Conservation (phyloP, 2,888 invertebrate species). For the Apamea anceps region DNA sequence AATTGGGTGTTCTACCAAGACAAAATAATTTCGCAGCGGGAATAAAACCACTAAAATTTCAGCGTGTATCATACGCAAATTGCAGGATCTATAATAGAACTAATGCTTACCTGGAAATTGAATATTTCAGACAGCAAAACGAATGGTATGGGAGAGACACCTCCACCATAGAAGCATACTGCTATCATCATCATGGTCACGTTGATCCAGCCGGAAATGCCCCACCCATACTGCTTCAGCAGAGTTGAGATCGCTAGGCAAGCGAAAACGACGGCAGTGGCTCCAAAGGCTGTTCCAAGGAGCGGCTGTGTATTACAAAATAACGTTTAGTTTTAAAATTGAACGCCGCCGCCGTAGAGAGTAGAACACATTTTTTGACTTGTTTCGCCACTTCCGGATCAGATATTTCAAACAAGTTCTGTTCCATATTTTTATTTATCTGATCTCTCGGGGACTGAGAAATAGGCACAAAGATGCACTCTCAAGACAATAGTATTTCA, state of each 20-base stretch:
- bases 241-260: constrained; percentile 66
- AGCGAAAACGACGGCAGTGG: constrained; percentile 64
- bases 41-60: not conserved
- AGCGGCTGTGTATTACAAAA: constrained; percentile 65
- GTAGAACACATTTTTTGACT: not conserved
- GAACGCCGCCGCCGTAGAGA: accelerated
- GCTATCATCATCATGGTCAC: constrained; percentile 66
- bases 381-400: not conserved
- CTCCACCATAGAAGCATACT: constrained; percentile 72
- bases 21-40: not conserved
- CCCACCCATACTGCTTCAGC: constrained; percentile 62
- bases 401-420: not conserved
- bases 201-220: constrained; percentile 73
- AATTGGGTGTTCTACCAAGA: not conserved
- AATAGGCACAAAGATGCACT: not conserved
- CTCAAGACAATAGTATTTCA: not conserved
- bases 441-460: not conserved
- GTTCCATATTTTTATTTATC: not conserved
- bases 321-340: not conserved
- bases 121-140: constrained; percentile 79
- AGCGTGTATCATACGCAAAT: not conserved
- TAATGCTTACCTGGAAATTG: constrained; percentile 75
- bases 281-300: constrained; percentile 61
- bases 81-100: not conserved
- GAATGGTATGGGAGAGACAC: constrained; percentile 74